A percentile compares a stretch with the other conserved stretches of the same genome.
These are phyloP conservation scores for Centropristis striata DNA, from an alignment of 2,113 vertebrate species.

Conservation along the genomic window DNA sequence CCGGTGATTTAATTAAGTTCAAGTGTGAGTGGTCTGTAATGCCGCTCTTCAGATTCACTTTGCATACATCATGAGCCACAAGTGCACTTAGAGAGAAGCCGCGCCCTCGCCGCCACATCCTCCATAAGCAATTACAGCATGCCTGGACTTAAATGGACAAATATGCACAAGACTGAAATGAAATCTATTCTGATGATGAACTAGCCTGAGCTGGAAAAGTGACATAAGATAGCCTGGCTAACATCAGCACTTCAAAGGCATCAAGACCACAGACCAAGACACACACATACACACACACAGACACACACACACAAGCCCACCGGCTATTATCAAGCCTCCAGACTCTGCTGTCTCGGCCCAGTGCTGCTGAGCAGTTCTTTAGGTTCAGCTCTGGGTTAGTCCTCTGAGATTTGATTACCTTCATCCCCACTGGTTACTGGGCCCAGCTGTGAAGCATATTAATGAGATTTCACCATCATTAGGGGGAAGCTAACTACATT, in stretches of 20 bases:
- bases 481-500: constrained; percentile 80
- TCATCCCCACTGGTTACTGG: constrained; percentile 81
- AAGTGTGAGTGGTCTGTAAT: constrained; percentile 76
- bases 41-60: constrained; percentile 72
- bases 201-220: constrained; percentile 41
- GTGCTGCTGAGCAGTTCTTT: constrained; percentile 61
- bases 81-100: constrained; percentile 67
- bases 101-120: constrained; percentile 56
- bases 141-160: constrained; percentile 67
- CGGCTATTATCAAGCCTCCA: constrained; percentile 70
- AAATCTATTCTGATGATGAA: constrained; percentile 76
- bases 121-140: constrained; percentile 69
- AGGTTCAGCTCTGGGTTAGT: constrained; percentile 84
- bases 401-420: constrained; percentile 83
- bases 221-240: constrained; percentile 76
- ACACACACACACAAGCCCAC: constrained; percentile 55
- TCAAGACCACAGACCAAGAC: constrained; percentile 41
- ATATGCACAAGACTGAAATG: constrained; percentile 62
- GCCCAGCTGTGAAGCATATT: constrained; percentile 85
- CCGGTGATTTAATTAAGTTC: constrained; percentile 78
- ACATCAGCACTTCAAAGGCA: constrained; percentile 80
- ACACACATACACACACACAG: constrained; percentile 29
- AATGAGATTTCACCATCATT: constrained; percentile 86
- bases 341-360: constrained; percentile 60
- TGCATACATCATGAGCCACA: constrained; percentile 76